phyloP scores from a whole-genome alignment of 2,113 vertebrate species.

The Gymnogyps californianus region DNA sequence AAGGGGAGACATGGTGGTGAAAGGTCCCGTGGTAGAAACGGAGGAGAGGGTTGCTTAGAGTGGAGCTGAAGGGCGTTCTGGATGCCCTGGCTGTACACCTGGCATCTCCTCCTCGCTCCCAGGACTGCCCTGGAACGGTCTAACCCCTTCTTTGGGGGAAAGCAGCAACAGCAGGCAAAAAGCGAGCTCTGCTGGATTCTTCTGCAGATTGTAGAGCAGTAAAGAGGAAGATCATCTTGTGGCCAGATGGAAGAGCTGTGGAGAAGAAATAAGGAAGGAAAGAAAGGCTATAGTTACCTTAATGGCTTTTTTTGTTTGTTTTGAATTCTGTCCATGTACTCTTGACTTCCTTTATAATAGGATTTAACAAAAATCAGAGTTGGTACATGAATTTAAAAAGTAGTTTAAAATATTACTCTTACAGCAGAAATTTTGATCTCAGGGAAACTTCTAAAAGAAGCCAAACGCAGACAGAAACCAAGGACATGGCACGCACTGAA shows the following conservation, averaged over 20 bases:
- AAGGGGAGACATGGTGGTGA: rapidly evolving
- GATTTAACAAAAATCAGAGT: neutral
- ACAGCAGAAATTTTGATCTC: neutral
- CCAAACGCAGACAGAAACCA: neutral
- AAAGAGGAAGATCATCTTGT: neutral
- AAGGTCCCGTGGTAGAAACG: neutral
- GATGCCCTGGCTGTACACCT: neutral
- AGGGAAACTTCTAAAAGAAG: neutral
- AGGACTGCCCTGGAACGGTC: neutral
- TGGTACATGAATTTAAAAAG: neutral
- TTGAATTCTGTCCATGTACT: neutral
- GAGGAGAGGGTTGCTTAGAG: neutral
- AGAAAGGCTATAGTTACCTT: neutral
- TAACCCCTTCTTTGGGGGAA: neutral
- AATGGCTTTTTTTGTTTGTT: neutral
- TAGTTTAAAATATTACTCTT: neutral
- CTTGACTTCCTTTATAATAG: neutral
- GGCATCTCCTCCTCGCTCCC: neutral
- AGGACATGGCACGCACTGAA: neutral
- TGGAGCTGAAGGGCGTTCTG: neutral
- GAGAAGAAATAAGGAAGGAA: neutral
- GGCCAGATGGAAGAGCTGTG: neutral
- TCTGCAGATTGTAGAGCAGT: neutral
- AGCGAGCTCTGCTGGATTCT: neutral
- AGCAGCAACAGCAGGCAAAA: neutral